These are phyloP conservation scores for Buphagus erythrorhynchus DNA, from an alignment of 2,797 vertebrate species.

Conservation along the genomic window DNA sequence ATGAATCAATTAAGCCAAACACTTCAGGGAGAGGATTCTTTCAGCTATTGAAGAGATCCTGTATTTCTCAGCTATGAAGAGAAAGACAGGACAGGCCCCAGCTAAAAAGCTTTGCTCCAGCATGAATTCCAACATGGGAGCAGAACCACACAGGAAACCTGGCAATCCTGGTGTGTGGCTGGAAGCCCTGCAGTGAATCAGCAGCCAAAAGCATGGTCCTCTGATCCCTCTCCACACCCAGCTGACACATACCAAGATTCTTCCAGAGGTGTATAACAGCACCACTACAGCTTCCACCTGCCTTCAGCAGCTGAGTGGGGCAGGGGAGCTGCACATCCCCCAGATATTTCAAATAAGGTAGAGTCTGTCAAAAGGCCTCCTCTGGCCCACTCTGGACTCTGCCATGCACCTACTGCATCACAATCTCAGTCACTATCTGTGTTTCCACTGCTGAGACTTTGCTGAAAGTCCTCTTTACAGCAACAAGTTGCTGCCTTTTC, in stretches of 20 bases:
- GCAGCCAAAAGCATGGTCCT: not conserved
- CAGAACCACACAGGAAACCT: fast-evolving
- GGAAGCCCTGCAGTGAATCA: not conserved
- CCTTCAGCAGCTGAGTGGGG: not conserved
- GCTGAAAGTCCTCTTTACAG: not conserved
- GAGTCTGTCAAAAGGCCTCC: not conserved
- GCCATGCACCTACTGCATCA: not conserved
- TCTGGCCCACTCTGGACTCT: too few species aligned
- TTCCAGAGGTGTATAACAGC: not conserved
- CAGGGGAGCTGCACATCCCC: not conserved
- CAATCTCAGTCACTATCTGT: not conserved
- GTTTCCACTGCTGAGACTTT: not conserved
- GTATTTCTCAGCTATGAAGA: not conserved
- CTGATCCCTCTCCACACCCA: not conserved
- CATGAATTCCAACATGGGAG: not conserved
- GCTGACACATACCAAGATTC: not conserved
- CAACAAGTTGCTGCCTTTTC: not conserved
- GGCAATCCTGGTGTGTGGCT: not conserved
- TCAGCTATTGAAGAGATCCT: not conserved
- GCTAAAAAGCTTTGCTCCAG: not conserved
- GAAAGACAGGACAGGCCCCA: not conserved
- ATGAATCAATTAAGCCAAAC: not conserved
- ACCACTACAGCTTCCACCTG: not conserved
- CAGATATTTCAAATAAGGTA: fast-evolving
- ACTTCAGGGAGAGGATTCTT: not conserved